These are phyloP conservation scores for Nasonovia ribisnigri DNA, from an alignment of 2,888 invertebrate genomes.

Conservation along the genomic window DNA sequence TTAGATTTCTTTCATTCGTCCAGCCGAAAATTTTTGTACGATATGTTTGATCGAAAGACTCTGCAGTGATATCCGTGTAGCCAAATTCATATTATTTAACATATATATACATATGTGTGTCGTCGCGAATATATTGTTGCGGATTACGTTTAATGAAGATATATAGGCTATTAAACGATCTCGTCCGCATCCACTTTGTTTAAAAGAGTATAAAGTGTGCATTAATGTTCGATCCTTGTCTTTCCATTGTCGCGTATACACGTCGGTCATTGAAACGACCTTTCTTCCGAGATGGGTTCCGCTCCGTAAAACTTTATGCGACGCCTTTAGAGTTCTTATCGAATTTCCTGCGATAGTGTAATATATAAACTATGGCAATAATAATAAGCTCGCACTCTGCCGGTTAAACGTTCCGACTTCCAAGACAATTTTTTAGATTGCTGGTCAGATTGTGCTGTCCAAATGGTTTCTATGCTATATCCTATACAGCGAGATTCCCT, in stretches of 20 bases:
- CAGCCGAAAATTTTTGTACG: not conserved
- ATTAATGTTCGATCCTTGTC: not conserved
- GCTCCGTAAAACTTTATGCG: conserved; percentile 35
- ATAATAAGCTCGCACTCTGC: not conserved
- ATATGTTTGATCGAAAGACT: not conserved
- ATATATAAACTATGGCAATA: not conserved
- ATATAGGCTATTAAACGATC: not conserved
- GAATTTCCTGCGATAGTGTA: not conserved
- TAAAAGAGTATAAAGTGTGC: conserved; percentile 4
- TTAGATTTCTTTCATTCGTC: not conserved
- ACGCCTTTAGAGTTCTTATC: conserved; percentile 36
- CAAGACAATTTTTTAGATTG: not conserved
- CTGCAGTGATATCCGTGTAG: not conserved
- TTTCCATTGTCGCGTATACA: not conserved
- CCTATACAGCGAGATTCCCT: not conserved
- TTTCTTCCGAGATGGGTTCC: conserved; percentile 4
- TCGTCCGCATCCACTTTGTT: not conserved
- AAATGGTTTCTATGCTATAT: not conserved
- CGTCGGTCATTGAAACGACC: conserved; percentile 33
- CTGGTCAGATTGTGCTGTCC: conserved; percentile 4
- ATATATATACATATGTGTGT: not conserved
- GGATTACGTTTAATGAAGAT: not conserved
- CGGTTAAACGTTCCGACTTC: conserved; percentile 35
- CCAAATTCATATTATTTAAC: not conserved
- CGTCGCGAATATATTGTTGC: not conserved